Conservation (phyloP, 2,113 vertebrate genomes). For the Lates calcarifer region DNA sequence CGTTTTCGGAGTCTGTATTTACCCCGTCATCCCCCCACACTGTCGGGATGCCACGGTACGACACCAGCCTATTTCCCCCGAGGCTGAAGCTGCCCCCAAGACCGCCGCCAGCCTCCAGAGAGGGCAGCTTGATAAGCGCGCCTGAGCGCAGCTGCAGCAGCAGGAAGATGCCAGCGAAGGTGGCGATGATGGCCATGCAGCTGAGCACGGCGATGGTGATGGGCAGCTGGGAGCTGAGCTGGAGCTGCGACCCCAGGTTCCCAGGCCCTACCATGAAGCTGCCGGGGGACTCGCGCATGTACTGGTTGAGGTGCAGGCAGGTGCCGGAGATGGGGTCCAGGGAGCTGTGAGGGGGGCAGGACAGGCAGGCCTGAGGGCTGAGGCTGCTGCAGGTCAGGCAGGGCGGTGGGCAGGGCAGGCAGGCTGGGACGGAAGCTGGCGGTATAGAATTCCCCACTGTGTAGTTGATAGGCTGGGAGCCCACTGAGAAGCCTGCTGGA, state of each 20-base stretch:
- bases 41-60: slow-evolving; percentile 96
- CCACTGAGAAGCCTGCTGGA: slow-evolving; percentile 87
- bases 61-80: slow-evolving; percentile 84
- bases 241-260: neutral
- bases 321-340: slow-evolving; percentile 85
- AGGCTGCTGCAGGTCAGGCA: slow-evolving; percentile 91
- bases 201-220: slow-evolving; percentile 90
- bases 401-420: slow-evolving; percentile 88
- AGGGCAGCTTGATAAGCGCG: slow-evolving; percentile 87
- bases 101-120: slow-evolving; percentile 84
- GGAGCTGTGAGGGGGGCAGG: slow-evolving; percentile 91
- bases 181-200: slow-evolving; percentile 91
- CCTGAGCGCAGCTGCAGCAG: slow-evolving; percentile 92
- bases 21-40: slow-evolving; percentile 92
- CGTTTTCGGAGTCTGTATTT: slow-evolving; percentile 91
- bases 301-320: slow-evolving; percentile 92
- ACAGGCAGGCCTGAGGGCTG: slow-evolving; percentile 88
- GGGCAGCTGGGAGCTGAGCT: slow-evolving; percentile 83
- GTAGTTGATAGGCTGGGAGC: slow-evolving; percentile 81
- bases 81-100: slow-evolving; percentile 73
- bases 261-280: slow-evolving; percentile 59
- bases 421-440: slow-evolving; percentile 85
- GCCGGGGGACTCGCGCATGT: slow-evolving; percentile 89
- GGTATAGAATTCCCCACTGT: slow-evolving; percentile 87
- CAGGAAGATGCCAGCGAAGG: slow-evolving; percentile 91